Conservation (phyloP, 2,888 invertebrate species). For the Netelia melanura region DNA sequence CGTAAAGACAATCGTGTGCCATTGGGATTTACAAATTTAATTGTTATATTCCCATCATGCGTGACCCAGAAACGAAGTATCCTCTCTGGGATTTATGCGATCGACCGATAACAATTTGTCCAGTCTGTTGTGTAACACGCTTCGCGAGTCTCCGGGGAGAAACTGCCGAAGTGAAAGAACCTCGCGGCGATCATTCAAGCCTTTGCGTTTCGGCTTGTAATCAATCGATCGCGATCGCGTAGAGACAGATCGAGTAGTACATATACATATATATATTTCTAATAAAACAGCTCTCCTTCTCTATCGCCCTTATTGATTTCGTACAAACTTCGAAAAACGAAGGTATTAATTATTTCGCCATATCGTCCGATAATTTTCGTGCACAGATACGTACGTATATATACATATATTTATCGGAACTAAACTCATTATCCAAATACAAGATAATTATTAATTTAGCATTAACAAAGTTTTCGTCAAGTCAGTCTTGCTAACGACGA, state of each 20-base stretch:
- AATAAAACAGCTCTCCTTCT: slow-evolving; percentile 7
- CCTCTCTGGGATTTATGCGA: background rate
- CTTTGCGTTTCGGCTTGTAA: slow-evolving; percentile 44
- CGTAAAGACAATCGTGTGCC: background rate
- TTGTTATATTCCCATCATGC: background rate
- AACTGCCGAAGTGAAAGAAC: slow-evolving; percentile 51
- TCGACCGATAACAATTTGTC: slow-evolving; percentile 56
- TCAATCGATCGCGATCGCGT: slow-evolving; percentile 62
- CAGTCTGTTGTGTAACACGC: slow-evolving; percentile 65
- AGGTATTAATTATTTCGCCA: slow-evolving; percentile 19
- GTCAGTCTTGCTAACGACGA: slow-evolving; percentile 57
- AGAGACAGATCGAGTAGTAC: slow-evolving; percentile 1
- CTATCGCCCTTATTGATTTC: too few species aligned
- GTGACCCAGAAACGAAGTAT: background rate
- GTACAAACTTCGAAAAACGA: background rate
- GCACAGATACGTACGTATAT: too few species aligned
- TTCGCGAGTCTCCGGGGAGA: slow-evolving; percentile 60
- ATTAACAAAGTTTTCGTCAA: slow-evolving; percentile 41
- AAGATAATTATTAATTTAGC: slow-evolving; percentile 38
- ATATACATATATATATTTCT: slow-evolving; percentile 10
- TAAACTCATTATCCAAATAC: background rate
- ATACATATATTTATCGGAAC: background rate
- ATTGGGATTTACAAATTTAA: background rate
- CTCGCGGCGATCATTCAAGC: slow-evolving; percentile 31
- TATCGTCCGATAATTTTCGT: background rate